A percentile compares a stretch with the other conserved stretches of the same genome.
Evolutionary conservation across 2,888 invertebrate genomes (phyloP).

Genomic region (Brachyopa scutellaris): DNA sequence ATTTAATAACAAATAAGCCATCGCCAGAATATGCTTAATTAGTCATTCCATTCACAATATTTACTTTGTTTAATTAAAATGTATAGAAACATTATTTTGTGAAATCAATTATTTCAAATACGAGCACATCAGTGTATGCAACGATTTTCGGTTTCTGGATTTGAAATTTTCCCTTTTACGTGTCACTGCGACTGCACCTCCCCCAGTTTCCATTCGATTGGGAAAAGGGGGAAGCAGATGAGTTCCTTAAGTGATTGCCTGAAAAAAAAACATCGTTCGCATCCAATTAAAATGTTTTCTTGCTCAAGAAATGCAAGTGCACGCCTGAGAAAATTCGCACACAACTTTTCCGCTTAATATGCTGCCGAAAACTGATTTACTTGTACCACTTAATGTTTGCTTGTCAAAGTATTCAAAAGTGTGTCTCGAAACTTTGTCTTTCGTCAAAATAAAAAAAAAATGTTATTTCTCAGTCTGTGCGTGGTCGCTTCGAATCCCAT

Average conservation of each 20-base stretch:
- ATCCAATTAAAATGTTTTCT: conserved; percentile 36
- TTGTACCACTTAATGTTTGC: conserved; percentile 21
- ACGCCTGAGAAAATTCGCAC: conserved; percentile 21
- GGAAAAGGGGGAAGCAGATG: conserved; percentile 14
- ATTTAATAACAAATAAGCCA: no score
- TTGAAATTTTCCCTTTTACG: not conserved
- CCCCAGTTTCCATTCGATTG: not conserved
- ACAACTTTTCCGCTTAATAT: not conserved
- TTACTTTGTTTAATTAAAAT: no score
- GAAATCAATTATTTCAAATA: not conserved
- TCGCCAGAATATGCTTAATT: no score
- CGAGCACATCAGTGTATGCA: not conserved
- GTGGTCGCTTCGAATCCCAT: no score
- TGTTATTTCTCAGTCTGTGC: no score
- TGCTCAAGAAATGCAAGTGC: conserved; percentile 16
- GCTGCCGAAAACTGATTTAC: not conserved
- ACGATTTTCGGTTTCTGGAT: not conserved
- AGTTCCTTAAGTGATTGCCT: conserved; percentile 26
- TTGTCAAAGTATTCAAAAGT: no score
- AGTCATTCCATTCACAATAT: no score
- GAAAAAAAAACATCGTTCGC: conserved; percentile 4
- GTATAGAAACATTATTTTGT: no score
- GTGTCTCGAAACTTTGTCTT: no score
- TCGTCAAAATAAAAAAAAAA: no score
- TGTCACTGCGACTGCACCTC: no score